Percentiles rank a stretch among this genome's conserved stretches.
phyloP scores from a whole-genome alignment of 2,888 invertebrate species.

The Cryptocephalus primarius region DNA sequence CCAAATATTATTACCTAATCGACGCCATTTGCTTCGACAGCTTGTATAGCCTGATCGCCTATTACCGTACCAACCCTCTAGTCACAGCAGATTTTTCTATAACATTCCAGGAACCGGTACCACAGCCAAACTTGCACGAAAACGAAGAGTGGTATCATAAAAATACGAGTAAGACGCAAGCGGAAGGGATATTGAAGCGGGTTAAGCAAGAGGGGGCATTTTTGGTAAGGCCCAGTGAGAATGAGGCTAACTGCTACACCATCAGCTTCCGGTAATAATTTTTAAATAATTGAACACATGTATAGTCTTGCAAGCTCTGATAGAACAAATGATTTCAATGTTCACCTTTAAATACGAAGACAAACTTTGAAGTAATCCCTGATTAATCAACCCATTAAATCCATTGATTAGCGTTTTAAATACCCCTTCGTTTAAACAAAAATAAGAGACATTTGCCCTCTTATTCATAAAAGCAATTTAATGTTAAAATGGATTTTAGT shows the following conservation, averaged over 20 bases:
- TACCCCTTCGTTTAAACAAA: too few relatives aligned
- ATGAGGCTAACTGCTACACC: constrained; percentile 75
- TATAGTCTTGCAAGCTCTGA: too few relatives aligned
- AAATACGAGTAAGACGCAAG: constrained; percentile 64
- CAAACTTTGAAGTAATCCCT: too few relatives aligned
- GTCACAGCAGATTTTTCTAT: constrained; percentile 85
- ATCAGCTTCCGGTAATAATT: constrained; percentile 75
- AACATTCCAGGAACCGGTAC: constrained; percentile 80
- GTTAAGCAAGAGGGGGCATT: constrained; percentile 88
- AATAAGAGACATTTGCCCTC: too few relatives aligned
- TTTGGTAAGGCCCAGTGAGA: constrained; percentile 83
- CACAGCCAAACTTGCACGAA: constrained; percentile 90
- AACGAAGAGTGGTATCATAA: constrained; percentile 89
- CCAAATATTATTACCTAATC: constrained; percentile 85
- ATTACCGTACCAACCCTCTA: constrained; percentile 78
- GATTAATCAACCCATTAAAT: too few relatives aligned
- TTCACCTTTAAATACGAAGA: too few relatives aligned
- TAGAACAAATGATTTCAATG: too few relatives aligned
- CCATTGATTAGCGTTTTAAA: too few relatives aligned
- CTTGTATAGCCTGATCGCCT: constrained; percentile 79
- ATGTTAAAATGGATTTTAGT: too few relatives aligned
- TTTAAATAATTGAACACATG: neutral
- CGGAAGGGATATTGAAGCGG: constrained; percentile 79
- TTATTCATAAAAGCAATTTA: too few relatives aligned
- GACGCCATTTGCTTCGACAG: constrained; percentile 85